Evolutionary conservation across 2,888 invertebrate genomes (phyloP), one percentile per base, ranked within the genome.

Genomic region (Neuroscelio doddi): DNA sequence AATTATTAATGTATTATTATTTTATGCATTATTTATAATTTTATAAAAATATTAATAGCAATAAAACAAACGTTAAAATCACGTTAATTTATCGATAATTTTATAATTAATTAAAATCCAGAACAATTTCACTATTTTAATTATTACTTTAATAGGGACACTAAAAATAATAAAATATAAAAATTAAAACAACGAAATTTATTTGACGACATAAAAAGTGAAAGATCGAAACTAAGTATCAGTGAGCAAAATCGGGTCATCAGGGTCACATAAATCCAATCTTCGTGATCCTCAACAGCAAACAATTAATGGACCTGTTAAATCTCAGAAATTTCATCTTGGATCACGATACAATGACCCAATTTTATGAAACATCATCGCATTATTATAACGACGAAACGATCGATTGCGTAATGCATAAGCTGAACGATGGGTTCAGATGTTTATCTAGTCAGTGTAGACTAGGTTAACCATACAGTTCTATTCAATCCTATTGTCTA

Each of bases 281-380:
- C 26, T 26, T 26, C 8, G 26, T 5, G 8, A 26, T 8, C 26
- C 26, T 26, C 4, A 26, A 8, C 26, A 26, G 26, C 5, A 26
- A n/a, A 3, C n/a, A 30, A 30, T 30, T 30, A 30, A 30, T 9
- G 39, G 46, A 52, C 39, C 29, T n/a, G 44, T 42, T 36, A 64
- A 69, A 73, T 73, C 68, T 59, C 56, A 42, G 55, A 56, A 68
- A 64, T 57, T 59, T 55, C 53, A 63, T 66, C 52, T 55, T 44
- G 57, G 47, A 51, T 67, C 65, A 53, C 55, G 70, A 74, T 71
- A 72, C 73, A 70, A 69, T 72, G 80, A 78, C 77, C 79, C 69
- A 76, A 57, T 79, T n/a, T n/a, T n/a, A n/a, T 80, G 62, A 58
- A 73, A 64, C 65, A 52, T 63, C 57, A 67, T 47, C 58, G 45